Conservation (phyloP, 2,113 vertebrate genomes). For the Psilopsiagon aymara region DNA sequence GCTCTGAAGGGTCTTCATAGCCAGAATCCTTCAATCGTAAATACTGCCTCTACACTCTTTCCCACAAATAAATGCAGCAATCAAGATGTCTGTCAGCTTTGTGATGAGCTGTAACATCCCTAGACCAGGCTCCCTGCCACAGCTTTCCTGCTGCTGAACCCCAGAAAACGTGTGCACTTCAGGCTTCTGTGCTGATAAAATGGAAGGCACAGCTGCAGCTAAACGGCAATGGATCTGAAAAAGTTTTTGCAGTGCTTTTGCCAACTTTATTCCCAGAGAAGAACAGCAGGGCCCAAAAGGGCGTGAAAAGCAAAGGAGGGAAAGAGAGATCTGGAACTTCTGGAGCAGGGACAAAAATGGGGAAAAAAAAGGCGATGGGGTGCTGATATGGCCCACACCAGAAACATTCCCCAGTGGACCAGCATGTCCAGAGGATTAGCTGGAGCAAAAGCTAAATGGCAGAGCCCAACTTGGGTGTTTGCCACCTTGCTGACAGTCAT, state of each 20-base stretch:
- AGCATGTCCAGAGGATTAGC: background rate
- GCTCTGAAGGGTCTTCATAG: conserved; percentile 32
- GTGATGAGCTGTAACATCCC: conserved; percentile 6
- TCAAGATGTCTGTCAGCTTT: conserved; percentile 17
- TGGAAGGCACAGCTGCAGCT: conserved; percentile 20
- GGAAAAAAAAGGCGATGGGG: background rate
- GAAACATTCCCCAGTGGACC: background rate
- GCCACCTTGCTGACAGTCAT: background rate
- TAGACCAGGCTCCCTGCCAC: conserved; percentile 17
- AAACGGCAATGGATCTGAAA: background rate
- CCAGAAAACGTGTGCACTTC: background rate
- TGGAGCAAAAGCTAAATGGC: background rate
- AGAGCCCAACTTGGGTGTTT: background rate
- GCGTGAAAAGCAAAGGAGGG: background rate
- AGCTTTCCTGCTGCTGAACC: background rate
- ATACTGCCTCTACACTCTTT: background rate
- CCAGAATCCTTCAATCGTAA: conserved; percentile 55
- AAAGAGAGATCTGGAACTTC: background rate
- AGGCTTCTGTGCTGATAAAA: background rate
- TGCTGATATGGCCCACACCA: background rate
- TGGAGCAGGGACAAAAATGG: background rate
- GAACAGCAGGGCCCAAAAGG: background rate
- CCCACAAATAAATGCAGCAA: background rate
- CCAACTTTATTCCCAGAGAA: background rate
- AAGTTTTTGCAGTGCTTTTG: background rate